Base-by-base conservation (phyloP, 1,140 invertebrate genomes). In the Solenopsis invicta region DNA sequence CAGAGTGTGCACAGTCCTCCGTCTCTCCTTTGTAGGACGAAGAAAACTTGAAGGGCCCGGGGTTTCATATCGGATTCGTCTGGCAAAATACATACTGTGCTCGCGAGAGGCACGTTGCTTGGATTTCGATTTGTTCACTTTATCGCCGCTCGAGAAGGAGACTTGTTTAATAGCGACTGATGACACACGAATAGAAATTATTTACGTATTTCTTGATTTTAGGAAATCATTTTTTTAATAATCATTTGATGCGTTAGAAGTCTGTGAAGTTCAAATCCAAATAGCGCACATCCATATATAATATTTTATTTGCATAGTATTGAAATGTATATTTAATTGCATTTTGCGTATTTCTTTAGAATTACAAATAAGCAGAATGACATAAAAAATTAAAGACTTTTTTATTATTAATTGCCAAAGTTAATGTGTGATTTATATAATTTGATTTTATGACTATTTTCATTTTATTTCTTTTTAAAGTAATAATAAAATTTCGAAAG, bases 61-160 rank as follows among this genome's bases (percentile, higher is more conserved):
- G 12, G 13, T 69, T 67, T 78, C 61, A 78, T 66, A 78, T 67
- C 45, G 45, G 12, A 45, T 34, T 48, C 12, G 24, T 41, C 4
- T 2, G n/a, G 12, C 24, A 24, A 80, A 3, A 64, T 66, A 48
- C 61, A 8, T 56, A 50, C 1, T 21, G 37, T 37, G 5, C 52
- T 64, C 18, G 21, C 6, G 18, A 78, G 4, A 66, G 29, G 13
- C 56, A 62, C 21, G 37, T 48, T 66, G 12, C 13, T 52, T 21
- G 45, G 29, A 80, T 52, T 52, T 66, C 18, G 45, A 67, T 80
- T 50, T 80, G n/a, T 16, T 13, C 61, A 50, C 8, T 78, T 66
- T 48, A 37, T 78, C 41, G 56, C 45, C 3, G 34, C 34, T 64
- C 48, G 45, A 48, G n/a, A 10, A 45, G 13, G 37, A 41, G 1